Conservation (phyloP, 2,113 vertebrate species). For the Datnioides undecimradiatus region DNA sequence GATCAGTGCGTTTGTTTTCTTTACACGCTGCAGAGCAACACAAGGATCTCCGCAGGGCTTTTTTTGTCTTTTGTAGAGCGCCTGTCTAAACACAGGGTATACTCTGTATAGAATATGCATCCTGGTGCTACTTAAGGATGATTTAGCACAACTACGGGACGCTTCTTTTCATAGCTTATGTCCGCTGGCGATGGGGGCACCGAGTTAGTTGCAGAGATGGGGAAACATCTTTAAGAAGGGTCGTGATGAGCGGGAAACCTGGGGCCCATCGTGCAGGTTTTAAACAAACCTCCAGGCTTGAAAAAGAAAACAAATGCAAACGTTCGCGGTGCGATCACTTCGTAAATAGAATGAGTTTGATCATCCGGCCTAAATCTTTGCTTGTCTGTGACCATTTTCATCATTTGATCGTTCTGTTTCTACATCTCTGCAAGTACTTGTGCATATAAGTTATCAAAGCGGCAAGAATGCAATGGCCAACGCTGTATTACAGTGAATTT, state of each 20-base stretch:
- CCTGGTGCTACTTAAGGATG: not conserved
- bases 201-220: not conserved
- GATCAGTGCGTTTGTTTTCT: conserved; percentile 13
- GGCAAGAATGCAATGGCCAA: not conserved
- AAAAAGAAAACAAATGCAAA: not conserved
- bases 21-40: not conserved
- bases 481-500: not conserved
- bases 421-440: not conserved
- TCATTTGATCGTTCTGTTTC: not conserved
- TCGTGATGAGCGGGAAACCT: not conserved
- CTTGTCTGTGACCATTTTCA: not conserved
- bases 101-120: not conserved
- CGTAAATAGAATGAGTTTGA: no score
- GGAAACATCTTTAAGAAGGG: not conserved
- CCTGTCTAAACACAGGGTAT: not conserved
- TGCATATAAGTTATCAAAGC: not conserved
- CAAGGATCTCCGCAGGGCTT: not conserved
- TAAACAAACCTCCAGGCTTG: not conserved
- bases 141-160: not conserved
- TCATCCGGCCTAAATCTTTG: no score
- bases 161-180: not conserved
- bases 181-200: no score
- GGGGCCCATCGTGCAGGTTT: not conserved
- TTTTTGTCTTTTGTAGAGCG: not conserved
- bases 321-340: no score